Evolutionary conservation across 2,888 invertebrate species (phyloP), one percentile per base, ranked within the genome.

Genomic region (Xylocampa areola): DNA sequence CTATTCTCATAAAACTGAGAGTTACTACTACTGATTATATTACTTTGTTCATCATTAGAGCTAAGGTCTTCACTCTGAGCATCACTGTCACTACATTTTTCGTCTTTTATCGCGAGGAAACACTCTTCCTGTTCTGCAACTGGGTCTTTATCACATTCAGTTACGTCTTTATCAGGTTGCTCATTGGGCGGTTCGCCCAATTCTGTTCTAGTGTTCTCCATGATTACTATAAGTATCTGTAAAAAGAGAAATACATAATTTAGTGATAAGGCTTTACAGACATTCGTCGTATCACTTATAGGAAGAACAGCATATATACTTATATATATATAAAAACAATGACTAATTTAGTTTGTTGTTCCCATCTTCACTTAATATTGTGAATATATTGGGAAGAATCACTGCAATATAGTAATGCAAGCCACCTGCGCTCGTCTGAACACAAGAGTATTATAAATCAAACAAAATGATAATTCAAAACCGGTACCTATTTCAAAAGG

Each of bases 1-100:
- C 90, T 92, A 67, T 86, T 90, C 91, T 92, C 93, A 91, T 92
- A 93, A 87, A 92, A 93, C 88, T 90, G 92, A 92, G 92, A 93
- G 82, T 82, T 88, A 73, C 79, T 86, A 81, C 80, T 86, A 83
- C 80, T 86, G 77, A 85, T 87, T 75, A 85, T 72, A 84, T 87
- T 83, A 78, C 76, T 90, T 86, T 89, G 92, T 82, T 91, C 92
- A 76, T 91, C 87, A 80, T 88, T 88, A 76, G 84, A 87, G 77
- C 83, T 90, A 80, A 87, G 80, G 65, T 92, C 89, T 66, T 91
- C 92, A 88, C 91, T 90, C 73, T 88, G 90, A 80, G 76, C 80
- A 68, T 91, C 92, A 89, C 88, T 92, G 58, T 92, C 91, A 87
- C 86, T 81, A 72, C 48, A 76, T 80, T 92, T 91, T 69, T 89